Base-by-base conservation (phyloP, 2,888 invertebrate genomes). In the Phyto melanocephala region DNA sequence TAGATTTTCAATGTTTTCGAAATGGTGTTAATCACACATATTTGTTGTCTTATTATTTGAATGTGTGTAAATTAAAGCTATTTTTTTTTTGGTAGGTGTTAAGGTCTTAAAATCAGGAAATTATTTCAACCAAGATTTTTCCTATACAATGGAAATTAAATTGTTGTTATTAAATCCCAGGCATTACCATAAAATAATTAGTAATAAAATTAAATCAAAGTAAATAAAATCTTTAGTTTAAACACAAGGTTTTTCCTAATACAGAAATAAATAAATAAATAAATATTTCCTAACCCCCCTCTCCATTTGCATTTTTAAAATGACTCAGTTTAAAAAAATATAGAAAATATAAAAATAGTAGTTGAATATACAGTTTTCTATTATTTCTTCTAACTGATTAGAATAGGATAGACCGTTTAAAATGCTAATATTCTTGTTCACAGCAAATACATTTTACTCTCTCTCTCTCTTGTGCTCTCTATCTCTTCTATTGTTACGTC, bases 71-170 rank as follows among this genome's bases (percentile, higher is more conserved):
- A 8, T 20, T 20, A 17, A 47, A 47, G 8, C 7, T 24, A 22
- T 8, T 20, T 22, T 50, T 22, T 22, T 5, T 6, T 13, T 52
- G 22, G 24, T 24, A n/a, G 13, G 40, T 65, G 33, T 67, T 63
- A 82, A 82, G 82, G 79, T 82, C 75, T 82, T 76, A 67, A 76
- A 82, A 82, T 75, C 82, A 82, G 82, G 82, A 82, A 82, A 82
- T 67, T 75, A 42, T 72, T 52, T 67, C 3, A 22, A 50, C 24
- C 50, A 62, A 78, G 71, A 76, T 76, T 82, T 82, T 82, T 82
- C 79, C 75, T 67, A 28, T 76, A 62, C 70, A 70, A 45, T 54
- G 62, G 70, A 62, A 62, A 50, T 63, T 56, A 56, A 74, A 74
- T 22, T 56, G 54, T 67, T 65, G 37, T 17, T 67, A 58, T 67